Evolutionary conservation across 2,797 vertebrate species (phyloP).

Genomic region (Rhodeus uyekii): DNA sequence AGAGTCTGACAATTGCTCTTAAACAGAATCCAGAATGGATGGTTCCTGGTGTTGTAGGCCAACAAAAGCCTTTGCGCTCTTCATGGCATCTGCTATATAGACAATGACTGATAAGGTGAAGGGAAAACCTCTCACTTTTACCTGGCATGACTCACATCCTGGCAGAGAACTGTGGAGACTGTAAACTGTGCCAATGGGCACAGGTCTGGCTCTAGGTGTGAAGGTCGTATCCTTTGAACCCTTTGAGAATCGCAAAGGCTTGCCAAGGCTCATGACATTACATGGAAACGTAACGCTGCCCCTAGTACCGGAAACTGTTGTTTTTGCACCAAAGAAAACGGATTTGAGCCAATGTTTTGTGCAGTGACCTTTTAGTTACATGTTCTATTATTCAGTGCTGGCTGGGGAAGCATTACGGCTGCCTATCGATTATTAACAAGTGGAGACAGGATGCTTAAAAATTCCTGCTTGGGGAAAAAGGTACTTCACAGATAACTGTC

Average conservation of each 20-base stretch:
- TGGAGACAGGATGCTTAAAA: conserved; percentile 63
- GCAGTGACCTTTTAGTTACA: conserved; percentile 3
- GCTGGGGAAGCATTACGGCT: conserved; percentile 60
- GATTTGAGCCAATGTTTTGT: not conserved
- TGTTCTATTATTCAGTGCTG: not conserved
- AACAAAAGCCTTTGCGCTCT: conserved; percentile 11
- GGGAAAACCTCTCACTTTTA: conserved; percentile 15
- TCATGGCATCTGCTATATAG: not conserved
- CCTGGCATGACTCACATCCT: conserved; percentile 18
- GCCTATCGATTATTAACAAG: conserved; percentile 72
- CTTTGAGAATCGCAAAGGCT: not conserved
- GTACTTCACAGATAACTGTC: not conserved
- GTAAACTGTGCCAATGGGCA: not conserved
- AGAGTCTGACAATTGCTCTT: conserved; percentile 5
- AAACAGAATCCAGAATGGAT: not conserved
- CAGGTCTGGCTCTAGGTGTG: not conserved
- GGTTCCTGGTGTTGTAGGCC: not conserved
- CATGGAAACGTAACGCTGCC: not conserved
- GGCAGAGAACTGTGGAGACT: conserved; percentile 14
- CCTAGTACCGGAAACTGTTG: not conserved
- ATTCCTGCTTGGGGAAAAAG: conserved; percentile 39
- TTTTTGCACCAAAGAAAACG: conserved; percentile 53
- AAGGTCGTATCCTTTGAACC: conserved; percentile 14
- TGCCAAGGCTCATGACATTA: conserved; percentile 4
- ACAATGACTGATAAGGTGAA: not conserved